A percentile compares a stretch with the other conserved stretches of the same genome.
Conservation (phyloP, 2,888 invertebrate species). For the Tetramorium bicarinatum region DNA sequence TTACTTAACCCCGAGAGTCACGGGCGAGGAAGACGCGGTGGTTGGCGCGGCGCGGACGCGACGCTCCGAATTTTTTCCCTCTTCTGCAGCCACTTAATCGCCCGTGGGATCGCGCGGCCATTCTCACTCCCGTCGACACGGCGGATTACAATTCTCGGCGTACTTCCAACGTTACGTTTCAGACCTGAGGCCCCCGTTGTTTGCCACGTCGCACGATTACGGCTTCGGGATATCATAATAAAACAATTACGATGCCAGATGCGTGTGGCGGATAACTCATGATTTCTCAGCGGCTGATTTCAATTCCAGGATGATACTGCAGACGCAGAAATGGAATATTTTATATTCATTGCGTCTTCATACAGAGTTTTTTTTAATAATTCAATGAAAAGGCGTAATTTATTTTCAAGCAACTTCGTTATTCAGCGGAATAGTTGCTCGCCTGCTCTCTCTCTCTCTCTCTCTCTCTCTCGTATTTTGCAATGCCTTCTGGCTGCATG, state of each 20-base stretch:
- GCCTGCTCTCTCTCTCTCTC: not conserved
- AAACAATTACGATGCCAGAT: not conserved
- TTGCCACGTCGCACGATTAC: not conserved
- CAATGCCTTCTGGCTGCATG: not conserved
- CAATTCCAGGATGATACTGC: not conserved
- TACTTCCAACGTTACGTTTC: not conserved
- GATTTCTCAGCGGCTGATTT: not conserved
- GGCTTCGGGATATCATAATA: not conserved
- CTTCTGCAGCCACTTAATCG: conserved; percentile 49
- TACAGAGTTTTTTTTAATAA: not conserved
- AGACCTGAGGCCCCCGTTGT: no score
- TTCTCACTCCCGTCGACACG: conserved; percentile 1
- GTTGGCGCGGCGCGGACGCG: not conserved
- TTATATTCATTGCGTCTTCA: not conserved
- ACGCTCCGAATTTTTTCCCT: conserved; percentile 46
- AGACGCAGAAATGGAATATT: not conserved
- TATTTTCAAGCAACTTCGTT: not conserved
- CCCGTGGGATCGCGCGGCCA: conserved; percentile 29
- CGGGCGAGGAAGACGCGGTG: conserved; percentile 60
- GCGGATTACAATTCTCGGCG: conserved; percentile 6
- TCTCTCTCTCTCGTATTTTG: not conserved
- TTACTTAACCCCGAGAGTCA: conserved; percentile 80
- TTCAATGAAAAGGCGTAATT: not conserved
- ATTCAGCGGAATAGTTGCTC: not conserved
- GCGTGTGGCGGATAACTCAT: not conserved